phyloP scores from a whole-genome alignment of 2,888 invertebrate genomes.

The Netelia fuscicornis region DNA sequence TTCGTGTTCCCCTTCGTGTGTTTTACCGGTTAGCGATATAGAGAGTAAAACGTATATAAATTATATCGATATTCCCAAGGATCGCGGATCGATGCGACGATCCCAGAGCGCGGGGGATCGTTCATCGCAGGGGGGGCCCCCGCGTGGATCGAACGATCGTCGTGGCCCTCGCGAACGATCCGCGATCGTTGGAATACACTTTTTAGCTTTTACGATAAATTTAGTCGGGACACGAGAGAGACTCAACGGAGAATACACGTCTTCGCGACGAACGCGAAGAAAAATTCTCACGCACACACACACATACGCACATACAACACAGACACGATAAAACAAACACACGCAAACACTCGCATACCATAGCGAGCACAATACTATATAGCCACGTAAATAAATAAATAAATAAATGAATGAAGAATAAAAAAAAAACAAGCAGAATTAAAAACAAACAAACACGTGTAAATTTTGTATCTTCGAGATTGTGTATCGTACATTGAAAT shows the following conservation, averaged over 20 bases:
- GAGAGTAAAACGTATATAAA: constrained; percentile 71
- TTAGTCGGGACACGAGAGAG: constrained; percentile 52
- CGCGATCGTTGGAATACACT: constrained; percentile 41
- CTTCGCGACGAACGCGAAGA: neutral
- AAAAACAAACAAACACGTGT: constrained; percentile 72
- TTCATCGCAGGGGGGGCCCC: too few species aligned
- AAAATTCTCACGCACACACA: constrained; percentile 27
- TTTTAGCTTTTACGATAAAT: constrained; percentile 59
- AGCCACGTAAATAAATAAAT: constrained; percentile 52
- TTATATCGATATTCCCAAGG: constrained; percentile 68
- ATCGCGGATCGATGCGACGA: constrained; percentile 44
- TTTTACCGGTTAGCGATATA: constrained; percentile 79
- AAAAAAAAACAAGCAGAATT: constrained; percentile 30
- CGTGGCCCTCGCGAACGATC: constrained; percentile 1
- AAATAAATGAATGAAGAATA: constrained; percentile 32
- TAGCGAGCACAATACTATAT: constrained; percentile 61
- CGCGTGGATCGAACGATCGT: neutral
- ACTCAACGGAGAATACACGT: constrained; percentile 19
- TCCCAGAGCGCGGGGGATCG: neutral
- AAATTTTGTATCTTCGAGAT: constrained; percentile 83
- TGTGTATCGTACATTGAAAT: constrained; percentile 78
- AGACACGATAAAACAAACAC: constrained; percentile 5
- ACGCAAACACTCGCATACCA: constrained; percentile 53
- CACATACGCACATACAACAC: constrained; percentile 17
- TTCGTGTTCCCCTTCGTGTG: constrained; percentile 75